A percentile compares a stretch with the other conserved stretches of the same genome.
Conservation (phyloP, 2,113 vertebrate genomes). For the Tilapia sparmanii region DNA sequence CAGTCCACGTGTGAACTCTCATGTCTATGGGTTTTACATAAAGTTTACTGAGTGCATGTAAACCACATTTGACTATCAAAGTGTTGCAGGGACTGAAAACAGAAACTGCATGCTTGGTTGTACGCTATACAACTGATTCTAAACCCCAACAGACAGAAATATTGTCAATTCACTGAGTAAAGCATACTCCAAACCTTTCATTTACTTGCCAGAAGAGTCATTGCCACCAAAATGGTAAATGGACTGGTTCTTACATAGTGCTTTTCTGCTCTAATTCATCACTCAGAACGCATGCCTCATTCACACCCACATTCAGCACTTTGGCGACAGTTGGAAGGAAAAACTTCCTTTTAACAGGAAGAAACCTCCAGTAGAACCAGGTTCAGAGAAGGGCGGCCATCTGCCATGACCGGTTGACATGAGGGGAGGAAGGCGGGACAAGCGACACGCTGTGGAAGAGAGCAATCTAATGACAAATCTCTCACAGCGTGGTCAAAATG, state of each 20-base stretch:
- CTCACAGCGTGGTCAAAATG: not conserved
- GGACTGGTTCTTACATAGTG: not conserved
- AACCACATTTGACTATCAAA: constrained; percentile 1
- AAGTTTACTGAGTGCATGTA: not conserved
- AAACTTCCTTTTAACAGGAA: not conserved
- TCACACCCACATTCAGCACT: not conserved
- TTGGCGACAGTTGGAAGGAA: fast-evolving
- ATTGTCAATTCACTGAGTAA: not conserved
- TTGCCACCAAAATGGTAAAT: not conserved
- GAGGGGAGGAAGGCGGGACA: not conserved
- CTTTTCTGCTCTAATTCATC: not conserved
- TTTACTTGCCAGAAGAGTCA: not conserved
- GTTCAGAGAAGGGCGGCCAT: not conserved
- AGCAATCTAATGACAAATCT: not conserved
- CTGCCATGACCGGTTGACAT: fast-evolving
- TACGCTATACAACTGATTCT: not conserved
- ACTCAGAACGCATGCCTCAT: fast-evolving
- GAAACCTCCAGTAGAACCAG: not conserved
- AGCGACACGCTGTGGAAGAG: not conserved
- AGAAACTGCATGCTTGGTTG: not conserved
- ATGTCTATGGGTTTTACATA: not conserved
- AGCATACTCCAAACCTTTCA: not conserved
- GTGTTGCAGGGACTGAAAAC: not conserved
- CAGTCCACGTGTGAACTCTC: not conserved
- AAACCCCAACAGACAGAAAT: not conserved